Evolutionary conservation across 2,113 vertebrate species (phyloP).

Genomic region (Labeo rohita): DNA sequence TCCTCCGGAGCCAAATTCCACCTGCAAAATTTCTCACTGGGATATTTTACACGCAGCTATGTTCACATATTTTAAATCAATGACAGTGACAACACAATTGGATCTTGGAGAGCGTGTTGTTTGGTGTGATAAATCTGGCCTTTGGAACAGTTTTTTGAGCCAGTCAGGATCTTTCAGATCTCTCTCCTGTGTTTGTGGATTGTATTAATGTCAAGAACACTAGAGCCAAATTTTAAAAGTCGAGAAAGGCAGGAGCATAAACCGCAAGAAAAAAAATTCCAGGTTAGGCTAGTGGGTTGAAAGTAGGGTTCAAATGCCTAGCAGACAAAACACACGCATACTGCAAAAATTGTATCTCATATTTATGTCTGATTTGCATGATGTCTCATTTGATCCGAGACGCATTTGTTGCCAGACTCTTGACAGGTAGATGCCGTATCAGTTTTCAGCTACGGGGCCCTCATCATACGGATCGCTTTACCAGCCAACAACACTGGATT

Average conservation of each 20-base stretch:
- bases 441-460: background rate
- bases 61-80: conserved; percentile 34
- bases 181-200: conserved; percentile 31
- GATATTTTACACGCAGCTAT: conserved; percentile 27
- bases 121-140: conserved; percentile 37
- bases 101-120: conserved; percentile 39
- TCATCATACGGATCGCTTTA: conserved; percentile 22
- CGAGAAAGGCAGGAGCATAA: conserved; percentile 4
- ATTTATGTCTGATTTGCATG: conserved; percentile 25
- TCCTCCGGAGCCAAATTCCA: conserved; percentile 33
- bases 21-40: background rate
- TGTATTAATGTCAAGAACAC: conserved; percentile 3
- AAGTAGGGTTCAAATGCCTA: background rate
- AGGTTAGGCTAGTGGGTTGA: background rate
- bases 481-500: conserved; percentile 16
- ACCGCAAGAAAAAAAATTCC: background rate
- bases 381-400: conserved; percentile 18
- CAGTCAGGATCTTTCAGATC: background rate
- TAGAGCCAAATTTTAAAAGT: conserved; percentile 13
- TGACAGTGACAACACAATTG: conserved; percentile 34
- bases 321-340: background rate
- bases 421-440: conserved; percentile 37
- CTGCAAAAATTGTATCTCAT: background rate
- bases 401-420: conserved; percentile 9
- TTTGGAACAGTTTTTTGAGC: conserved; percentile 1